phyloP scores from a whole-genome alignment of 2,888 invertebrate species.

The Morinoia aosen region DNA sequence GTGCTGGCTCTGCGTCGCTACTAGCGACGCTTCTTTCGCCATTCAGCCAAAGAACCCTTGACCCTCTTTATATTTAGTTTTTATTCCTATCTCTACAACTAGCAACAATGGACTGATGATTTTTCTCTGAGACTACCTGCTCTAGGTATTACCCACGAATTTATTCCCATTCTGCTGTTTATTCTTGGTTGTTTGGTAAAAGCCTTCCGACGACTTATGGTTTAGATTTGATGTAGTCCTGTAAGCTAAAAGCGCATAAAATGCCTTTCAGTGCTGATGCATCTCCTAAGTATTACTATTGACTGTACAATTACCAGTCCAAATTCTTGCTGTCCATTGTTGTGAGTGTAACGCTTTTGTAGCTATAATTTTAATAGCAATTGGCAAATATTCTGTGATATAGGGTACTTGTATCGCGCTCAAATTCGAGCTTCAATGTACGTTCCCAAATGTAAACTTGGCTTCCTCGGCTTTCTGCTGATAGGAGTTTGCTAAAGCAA shows the following conservation, averaged over 20 bases:
- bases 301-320: background rate
- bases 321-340: background rate
- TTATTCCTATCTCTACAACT: background rate
- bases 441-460: background rate
- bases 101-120: background rate
- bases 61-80: background rate
- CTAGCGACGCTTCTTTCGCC: background rate
- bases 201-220: background rate
- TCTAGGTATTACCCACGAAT: background rate
- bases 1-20: background rate
- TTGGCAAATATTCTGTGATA: constrained; percentile 35
- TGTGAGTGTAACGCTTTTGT: background rate
- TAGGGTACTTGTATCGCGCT: background rate
- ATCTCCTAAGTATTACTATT: background rate
- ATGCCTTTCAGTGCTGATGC: background rate
- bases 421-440: background rate
- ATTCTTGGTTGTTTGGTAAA: background rate
- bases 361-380: constrained; percentile 13
- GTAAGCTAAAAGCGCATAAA: background rate
- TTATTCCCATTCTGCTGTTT: background rate
- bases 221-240: background rate
- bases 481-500: too few relatives aligned
- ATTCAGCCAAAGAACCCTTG: constrained; percentile 1
- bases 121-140: background rate
- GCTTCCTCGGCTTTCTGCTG: background rate